A percentile compares a stretch with the other conserved stretches of the same genome.
Conservation (phyloP, 1,140 invertebrate genomes). For the Lordiphosa stackelbergi region DNA sequence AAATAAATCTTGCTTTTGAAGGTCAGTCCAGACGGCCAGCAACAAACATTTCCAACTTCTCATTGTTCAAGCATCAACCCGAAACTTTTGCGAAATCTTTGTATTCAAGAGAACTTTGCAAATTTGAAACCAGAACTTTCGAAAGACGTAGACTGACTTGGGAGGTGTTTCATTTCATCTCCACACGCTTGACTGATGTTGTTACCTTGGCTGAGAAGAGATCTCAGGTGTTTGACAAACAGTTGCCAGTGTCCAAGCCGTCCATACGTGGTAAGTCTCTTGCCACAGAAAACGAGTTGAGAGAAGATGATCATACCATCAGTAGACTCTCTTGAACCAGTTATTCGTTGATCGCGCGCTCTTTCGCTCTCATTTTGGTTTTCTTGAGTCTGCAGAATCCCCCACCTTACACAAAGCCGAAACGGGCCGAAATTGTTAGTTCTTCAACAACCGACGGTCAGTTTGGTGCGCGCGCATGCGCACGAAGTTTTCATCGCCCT, state of each 20-base stretch:
- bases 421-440: conserved; percentile 64
- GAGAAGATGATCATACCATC: conserved; percentile 5
- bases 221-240: conserved; percentile 66
- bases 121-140: conserved; percentile 32
- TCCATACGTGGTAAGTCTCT: conserved; percentile 47
- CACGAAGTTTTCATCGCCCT: conserved; percentile 25
- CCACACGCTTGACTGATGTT: conserved; percentile 37
- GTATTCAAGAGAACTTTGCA: conserved; percentile 16
- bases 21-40: too few relatives aligned
- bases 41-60: too few relatives aligned
- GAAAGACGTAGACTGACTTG: conserved; percentile 15
- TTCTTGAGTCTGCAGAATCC: conserved; percentile 19
- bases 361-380: conserved; percentile 8
- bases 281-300: conserved; percentile 41
- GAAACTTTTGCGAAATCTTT: conserved; percentile 2
- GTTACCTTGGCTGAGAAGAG: conserved; percentile 57
- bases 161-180: conserved; percentile 17
- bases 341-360: conserved; percentile 16
- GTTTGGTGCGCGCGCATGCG: conserved; percentile 75
- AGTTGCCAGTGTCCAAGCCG: conserved; percentile 39
- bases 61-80: neutral
- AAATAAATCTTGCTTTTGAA: too few relatives aligned
- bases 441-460: conserved; percentile 75
- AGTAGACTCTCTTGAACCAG: conserved; percentile 37
- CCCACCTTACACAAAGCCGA: conserved; percentile 56